Percentiles rank a stretch among this genome's conserved stretches.
phyloP scores from a whole-genome alignment of 2,797 vertebrate genomes.

The Notolepis coatsorum region DNA sequence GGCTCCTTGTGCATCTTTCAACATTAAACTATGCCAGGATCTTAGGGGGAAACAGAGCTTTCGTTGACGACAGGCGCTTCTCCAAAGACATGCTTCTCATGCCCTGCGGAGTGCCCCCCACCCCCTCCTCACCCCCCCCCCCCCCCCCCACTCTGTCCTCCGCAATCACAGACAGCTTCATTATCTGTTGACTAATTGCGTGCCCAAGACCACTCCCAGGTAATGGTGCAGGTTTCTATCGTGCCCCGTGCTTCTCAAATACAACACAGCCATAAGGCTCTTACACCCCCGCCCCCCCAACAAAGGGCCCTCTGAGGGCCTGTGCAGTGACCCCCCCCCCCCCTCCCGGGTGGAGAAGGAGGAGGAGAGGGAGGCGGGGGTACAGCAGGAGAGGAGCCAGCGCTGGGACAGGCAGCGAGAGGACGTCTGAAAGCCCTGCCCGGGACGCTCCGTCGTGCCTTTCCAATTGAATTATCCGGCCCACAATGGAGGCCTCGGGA shows the following conservation, averaged over 20 bases:
- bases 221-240: conserved; percentile 80
- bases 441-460: conserved; percentile 82
- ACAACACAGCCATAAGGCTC: conserved; percentile 68
- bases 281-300: conserved; percentile 67
- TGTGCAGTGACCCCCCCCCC: conserved; percentile 37
- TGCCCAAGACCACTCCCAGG: conserved; percentile 79
- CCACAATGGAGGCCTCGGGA: conserved; percentile 81
- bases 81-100: conserved; percentile 78
- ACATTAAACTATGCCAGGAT: conserved; percentile 65
- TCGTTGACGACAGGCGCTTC: conserved; percentile 72
- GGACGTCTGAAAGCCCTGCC: conserved; percentile 71
- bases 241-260: conserved; percentile 49
- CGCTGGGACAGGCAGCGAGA: conserved; percentile 70
- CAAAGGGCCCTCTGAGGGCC: conserved; percentile 83
- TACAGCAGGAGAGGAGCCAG: conserved; percentile 76
- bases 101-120: conserved; percentile 53
- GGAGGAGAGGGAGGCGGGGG: conserved; percentile 29
- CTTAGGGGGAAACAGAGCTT: conserved; percentile 68
- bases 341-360: conserved; percentile 38
- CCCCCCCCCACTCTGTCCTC: background rate
- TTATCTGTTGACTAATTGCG: conserved; percentile 87
- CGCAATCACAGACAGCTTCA: conserved; percentile 85
- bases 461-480: conserved; percentile 84
- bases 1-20: conserved; percentile 66
- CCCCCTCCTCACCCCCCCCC: conserved; percentile 53